Base-by-base conservation (phyloP, 2,113 vertebrate genomes). In the Peucedramus taeniatus region DNA sequence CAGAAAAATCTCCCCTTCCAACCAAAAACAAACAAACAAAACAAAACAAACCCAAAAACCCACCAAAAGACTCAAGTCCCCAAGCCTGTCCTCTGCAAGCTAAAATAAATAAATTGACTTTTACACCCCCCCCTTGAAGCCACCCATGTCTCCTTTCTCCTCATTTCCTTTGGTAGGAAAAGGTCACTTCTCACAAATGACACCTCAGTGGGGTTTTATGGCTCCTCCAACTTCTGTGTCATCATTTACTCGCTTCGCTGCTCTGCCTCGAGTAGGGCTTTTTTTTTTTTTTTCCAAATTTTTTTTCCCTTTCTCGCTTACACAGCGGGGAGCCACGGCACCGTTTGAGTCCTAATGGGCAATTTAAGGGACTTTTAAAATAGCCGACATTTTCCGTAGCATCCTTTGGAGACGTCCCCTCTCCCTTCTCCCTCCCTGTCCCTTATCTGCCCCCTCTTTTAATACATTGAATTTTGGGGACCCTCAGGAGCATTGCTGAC, bases 151-250 rank as follows among this genome's bases (percentile, higher is more conserved):
- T 95, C 86, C 86, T 92, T 91, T 89, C 90, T 17, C 5, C 94
- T 94, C 21, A 1, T 90, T 91, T 92, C 80, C 93, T 83, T 54
- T 0, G 51, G 64, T 83, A 89, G 90, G 92, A 84, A 96, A 97
- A 97, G 96, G 97, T 97, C 97, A 96, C 92, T 91, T 35, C 83
- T 93, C 30, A 4, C 93, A 88, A 96, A 94, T 7, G 90, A 86
- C 78, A 37, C 96, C 96, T 97, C 31, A 5, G 86, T 91, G 94
- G 88, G 89, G 37, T 30, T 96, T 97, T 94, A 97, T 93, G 92
- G 86, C 94, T 81, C 59, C 54, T 92, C 76, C 95, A 95, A 65
- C 93, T 91, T 57, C 81, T 85, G 54, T 83, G 83, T 66, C 96
- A 97, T 96, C 93, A 79, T 96, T 96, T 95, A 1, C 82, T 91